A percentile compares a stretch with the other conserved stretches of the same genome.
Conservation (phyloP, 2,888 invertebrate species). For the Rhorus exstirpatorius region DNA sequence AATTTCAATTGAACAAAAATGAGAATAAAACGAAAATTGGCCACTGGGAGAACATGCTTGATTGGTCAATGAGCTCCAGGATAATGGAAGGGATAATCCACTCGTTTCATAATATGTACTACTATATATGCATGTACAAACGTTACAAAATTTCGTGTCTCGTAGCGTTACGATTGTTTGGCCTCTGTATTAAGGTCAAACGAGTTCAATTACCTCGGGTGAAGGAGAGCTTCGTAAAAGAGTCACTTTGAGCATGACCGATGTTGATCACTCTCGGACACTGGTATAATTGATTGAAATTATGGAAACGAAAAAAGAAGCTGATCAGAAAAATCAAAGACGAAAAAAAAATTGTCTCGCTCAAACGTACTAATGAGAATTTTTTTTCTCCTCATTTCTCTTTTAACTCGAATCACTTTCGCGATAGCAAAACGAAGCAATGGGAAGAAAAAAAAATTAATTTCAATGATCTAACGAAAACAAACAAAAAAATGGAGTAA, state of each 20-base stretch:
- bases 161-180: constrained; percentile 59
- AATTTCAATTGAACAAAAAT: too few species aligned
- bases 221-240: constrained; percentile 25
- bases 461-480: neutral
- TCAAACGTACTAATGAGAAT: neutral
- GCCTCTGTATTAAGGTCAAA: constrained; percentile 79
- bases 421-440: neutral
- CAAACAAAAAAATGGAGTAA: too few species aligned
- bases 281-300: constrained; percentile 73
- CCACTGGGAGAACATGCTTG: too few species aligned
- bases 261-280: constrained; percentile 71
- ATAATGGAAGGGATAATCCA: too few species aligned
- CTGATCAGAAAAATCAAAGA: too few species aligned
- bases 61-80: too few species aligned
- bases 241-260: constrained; percentile 75
- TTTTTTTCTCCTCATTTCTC: too few species aligned
- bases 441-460: too few species aligned
- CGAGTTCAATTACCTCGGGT: constrained; percentile 78
- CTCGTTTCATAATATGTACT: too few species aligned
- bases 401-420: neutral
- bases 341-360: neutral
- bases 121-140: too few species aligned
- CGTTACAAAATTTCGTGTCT: constrained; percentile 16
- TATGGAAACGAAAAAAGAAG: too few species aligned
- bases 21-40: too few species aligned